phyloP scores from a whole-genome alignment of 2,797 vertebrate species.

The Sparidentex hasta region DNA sequence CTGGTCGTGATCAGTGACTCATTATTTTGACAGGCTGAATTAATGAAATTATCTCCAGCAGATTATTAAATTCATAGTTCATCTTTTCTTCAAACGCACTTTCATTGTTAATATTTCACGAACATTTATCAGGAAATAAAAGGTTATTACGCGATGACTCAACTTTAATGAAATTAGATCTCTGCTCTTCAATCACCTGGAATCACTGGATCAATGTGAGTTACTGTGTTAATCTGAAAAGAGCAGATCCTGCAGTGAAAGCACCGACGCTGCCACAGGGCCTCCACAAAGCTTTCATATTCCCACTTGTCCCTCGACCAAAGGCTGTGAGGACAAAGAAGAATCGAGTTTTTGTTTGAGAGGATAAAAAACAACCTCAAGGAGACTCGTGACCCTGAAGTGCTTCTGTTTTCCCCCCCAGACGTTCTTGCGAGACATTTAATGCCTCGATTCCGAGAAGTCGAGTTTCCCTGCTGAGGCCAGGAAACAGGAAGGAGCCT shows the following conservation, averaged over 20 bases:
- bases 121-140: neutral
- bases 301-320: neutral
- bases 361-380: conserved; percentile 6
- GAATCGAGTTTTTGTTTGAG: conserved; percentile 38
- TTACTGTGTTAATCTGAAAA: neutral
- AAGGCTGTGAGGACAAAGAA: conserved; percentile 2
- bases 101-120: neutral
- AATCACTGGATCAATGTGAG: neutral
- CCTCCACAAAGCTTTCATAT: conserved; percentile 24
- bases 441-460: neutral
- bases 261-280: neutral
- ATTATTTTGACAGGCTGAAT: conserved; percentile 18
- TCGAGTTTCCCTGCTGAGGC: conserved; percentile 14
- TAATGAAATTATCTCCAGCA: neutral
- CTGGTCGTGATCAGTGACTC: conserved; percentile 11
- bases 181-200: neutral
- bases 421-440: neutral
- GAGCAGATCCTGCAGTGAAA: too few relatives aligned
- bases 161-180: neutral
- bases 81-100: neutral
- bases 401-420: conserved; percentile 1
- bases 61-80: neutral
- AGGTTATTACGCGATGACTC: neutral
- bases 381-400: conserved; percentile 9
- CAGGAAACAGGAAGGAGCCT: conserved; percentile 26